Percentiles rank a stretch among this genome's conserved stretches.
Evolutionary conservation across 2,113 vertebrate species (phyloP).

Genomic region (Zapornia atra): DNA sequence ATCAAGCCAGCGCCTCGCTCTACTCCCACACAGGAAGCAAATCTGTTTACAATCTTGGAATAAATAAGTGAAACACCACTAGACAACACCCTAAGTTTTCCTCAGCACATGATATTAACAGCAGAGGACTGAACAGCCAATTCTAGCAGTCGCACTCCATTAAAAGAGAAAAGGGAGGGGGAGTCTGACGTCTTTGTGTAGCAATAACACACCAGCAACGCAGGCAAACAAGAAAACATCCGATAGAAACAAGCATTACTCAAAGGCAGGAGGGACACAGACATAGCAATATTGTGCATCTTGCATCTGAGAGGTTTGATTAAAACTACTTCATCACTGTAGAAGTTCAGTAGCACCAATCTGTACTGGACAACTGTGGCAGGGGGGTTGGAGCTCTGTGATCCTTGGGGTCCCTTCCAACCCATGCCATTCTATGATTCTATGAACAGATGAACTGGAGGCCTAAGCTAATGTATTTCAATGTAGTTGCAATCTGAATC

Average conservation of each 20-base stretch:
- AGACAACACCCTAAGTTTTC: conserved; percentile 45
- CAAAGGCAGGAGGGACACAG: background rate
- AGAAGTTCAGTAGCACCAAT: background rate
- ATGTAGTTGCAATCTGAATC: background rate
- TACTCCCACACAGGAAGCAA: conserved; percentile 64
- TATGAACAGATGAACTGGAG: background rate
- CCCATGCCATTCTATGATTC: no score
- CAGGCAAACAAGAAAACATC: background rate
- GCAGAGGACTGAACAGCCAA: background rate
- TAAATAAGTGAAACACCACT: conserved; percentile 47
- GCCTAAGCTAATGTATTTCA: background rate
- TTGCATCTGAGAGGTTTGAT: background rate
- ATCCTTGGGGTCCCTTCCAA: no score
- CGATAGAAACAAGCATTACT: background rate
- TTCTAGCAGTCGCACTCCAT: background rate
- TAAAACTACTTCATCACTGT: background rate
- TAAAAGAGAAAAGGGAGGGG: background rate
- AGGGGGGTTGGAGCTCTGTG: no score
- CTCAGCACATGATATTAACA: conserved; percentile 11
- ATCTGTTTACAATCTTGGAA: conserved; percentile 69
- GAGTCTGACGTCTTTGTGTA: background rate
- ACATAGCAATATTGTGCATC: background rate
- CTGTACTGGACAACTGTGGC: background rate
- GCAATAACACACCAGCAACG: background rate
- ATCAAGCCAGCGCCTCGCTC: conserved; percentile 52